A percentile compares a stretch with the other conserved stretches of the same genome.
Conservation (phyloP, 2,888 invertebrate genomes). For the Ichneumoninae sp. region DNA sequence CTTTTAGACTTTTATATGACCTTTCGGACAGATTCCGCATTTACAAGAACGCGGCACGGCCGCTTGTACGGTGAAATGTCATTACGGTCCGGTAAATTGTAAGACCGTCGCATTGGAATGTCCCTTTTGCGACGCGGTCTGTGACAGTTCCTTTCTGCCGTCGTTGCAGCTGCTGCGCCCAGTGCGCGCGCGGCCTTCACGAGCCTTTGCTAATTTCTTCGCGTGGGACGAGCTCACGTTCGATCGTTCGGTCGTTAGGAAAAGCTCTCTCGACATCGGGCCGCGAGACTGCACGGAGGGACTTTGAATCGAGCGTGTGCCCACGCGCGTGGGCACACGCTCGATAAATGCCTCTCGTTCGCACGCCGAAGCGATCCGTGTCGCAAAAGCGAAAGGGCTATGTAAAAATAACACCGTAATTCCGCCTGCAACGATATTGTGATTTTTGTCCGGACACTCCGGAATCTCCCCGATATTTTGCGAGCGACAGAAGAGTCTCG, state of each 20-base stretch:
- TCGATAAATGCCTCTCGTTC: constrained; percentile 32
- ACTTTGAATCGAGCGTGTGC: constrained; percentile 48
- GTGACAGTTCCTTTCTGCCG: constrained; percentile 53
- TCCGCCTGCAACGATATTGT: constrained; percentile 17
- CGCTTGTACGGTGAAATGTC: not conserved
- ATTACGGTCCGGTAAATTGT: not conserved
- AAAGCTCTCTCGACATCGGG: constrained; percentile 52
- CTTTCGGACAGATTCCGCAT: not conserved
- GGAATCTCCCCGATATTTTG: constrained; percentile 4
- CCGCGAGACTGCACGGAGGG: constrained; percentile 27
- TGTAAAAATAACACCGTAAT: constrained; percentile 27
- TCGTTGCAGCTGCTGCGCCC: constrained; percentile 52
- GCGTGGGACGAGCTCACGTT: constrained; percentile 61
- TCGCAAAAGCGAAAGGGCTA: constrained; percentile 28
- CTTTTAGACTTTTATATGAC: not conserved
- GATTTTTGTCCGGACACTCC: constrained; percentile 24
- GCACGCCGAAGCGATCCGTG: constrained; percentile 21
- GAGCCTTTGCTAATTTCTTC: constrained; percentile 65
- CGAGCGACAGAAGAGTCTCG: constrained; percentile 21
- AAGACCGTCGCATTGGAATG: constrained; percentile 48
- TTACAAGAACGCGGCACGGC: constrained; percentile 15
- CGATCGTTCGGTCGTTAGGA: constrained; percentile 54
- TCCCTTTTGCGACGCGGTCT: constrained; percentile 59
- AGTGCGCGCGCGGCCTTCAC: constrained; percentile 61
- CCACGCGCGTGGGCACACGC: constrained; percentile 47